Conservation (phyloP, 2,113 vertebrate species). For the Malurus cyaneus region DNA sequence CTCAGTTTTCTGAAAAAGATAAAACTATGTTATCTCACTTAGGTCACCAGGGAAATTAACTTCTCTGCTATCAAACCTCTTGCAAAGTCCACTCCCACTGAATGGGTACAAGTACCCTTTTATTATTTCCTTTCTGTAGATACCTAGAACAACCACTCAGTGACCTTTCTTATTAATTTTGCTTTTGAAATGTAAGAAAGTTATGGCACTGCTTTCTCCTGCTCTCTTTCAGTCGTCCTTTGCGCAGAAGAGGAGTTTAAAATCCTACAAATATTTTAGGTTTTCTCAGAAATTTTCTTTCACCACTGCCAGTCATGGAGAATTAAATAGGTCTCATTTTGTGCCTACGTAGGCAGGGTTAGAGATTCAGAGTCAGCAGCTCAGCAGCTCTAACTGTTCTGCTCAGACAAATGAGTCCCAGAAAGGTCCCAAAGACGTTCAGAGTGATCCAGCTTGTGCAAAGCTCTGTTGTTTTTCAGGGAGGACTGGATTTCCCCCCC, state of each 20-base stretch:
- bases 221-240: slow-evolving; percentile 66
- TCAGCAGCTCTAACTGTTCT: not conserved
- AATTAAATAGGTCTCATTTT: not conserved
- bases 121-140: slow-evolving; percentile 83
- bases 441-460: not conserved
- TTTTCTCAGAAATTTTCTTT: slow-evolving; percentile 6
- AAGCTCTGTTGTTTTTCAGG: not conserved
- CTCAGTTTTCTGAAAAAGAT: slow-evolving; percentile 88
- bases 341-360: not conserved
- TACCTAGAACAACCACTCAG: slow-evolving; percentile 75
- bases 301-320: not conserved
- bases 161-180: slow-evolving; percentile 83
- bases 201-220: not conserved
- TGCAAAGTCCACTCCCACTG: slow-evolving; percentile 75
- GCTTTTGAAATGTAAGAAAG: slow-evolving; percentile 39
- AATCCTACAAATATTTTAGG: not conserved
- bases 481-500: not conserved
- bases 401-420: not conserved
- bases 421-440: not conserved
- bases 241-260: not conserved
- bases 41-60: slow-evolving; percentile 97
- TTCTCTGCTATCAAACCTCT: slow-evolving; percentile 84
- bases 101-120: slow-evolving; percentile 81
- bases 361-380: not conserved
- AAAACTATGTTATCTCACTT: slow-evolving; percentile 89